Percentiles rank a stretch among this genome's conserved stretches.
These are phyloP conservation scores for Ennomos quercinarius DNA, from an alignment of 2,888 invertebrate species.

Conservation along the genomic window DNA sequence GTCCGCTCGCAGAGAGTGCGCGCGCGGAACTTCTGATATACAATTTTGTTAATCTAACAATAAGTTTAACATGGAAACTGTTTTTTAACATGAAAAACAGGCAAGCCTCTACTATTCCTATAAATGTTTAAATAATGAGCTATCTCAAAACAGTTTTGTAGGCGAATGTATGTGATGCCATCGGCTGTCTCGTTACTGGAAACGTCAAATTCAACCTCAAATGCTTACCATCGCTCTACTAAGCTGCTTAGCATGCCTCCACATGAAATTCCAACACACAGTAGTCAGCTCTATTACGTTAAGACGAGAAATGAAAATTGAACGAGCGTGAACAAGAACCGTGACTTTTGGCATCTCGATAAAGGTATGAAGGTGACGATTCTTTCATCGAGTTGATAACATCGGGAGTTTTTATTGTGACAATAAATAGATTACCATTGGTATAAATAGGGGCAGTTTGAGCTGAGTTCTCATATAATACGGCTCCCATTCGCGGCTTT, in stretches of 20 bases:
- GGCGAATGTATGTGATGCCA: constrained; percentile 61
- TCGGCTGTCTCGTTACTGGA: constrained; percentile 68
- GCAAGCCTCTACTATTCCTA: too few species aligned
- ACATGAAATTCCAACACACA: constrained; percentile 39
- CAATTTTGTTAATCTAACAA: too few species aligned
- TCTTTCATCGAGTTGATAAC: constrained; percentile 83
- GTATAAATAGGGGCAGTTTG: constrained; percentile 83
- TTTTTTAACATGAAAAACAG: too few species aligned
- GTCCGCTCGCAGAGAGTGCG: too few species aligned
- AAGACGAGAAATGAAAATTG: constrained; percentile 43
- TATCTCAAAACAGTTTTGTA: constrained; percentile 34
- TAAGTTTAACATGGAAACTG: too few species aligned
- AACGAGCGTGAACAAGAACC: constrained; percentile 30
- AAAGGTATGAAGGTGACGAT: constrained; percentile 79
- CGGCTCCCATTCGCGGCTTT: constrained; percentile 80
- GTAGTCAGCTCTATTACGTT: constrained; percentile 51
- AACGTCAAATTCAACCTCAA: constrained; percentile 73
- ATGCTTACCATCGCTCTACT: constrained; percentile 69
- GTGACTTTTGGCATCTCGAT: constrained; percentile 82
- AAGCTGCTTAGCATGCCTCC: constrained; percentile 79
- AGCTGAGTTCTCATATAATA: constrained; percentile 69
- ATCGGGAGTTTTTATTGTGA: constrained; percentile 83
- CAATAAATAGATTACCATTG: constrained; percentile 84
- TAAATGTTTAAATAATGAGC: too few species aligned
- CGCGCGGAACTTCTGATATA: too few species aligned